Conservation (phyloP, 1,140 invertebrate species). For the Drosophila saltans region DNA sequence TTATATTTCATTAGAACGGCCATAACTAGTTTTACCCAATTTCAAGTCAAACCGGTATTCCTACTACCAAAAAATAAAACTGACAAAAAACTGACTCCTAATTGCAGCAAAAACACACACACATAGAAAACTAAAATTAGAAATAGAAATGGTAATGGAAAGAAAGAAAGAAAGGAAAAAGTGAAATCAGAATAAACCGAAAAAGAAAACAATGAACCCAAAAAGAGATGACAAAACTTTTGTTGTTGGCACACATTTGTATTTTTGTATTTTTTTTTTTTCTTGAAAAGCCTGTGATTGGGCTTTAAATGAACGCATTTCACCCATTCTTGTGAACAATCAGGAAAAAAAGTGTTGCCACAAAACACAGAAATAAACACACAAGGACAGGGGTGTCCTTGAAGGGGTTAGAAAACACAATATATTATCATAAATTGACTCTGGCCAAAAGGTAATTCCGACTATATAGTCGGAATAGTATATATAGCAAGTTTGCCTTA, state of each 20-base stretch:
- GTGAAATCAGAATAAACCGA: conserved; percentile 36
- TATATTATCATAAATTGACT: neutral
- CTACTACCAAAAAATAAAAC: conserved; percentile 39
- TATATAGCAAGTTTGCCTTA: no score
- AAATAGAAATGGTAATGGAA: conserved; percentile 13
- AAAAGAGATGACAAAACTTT: conserved; percentile 37
- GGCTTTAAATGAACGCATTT: conserved; percentile 6
- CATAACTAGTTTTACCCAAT: conserved; percentile 43
- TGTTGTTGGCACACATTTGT: conserved; percentile 74
- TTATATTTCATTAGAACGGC: conserved; percentile 68
- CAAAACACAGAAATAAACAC: neutral
- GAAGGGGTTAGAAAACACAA: neutral
- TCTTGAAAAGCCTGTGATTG: conserved; percentile 38
- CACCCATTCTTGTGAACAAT: neutral
- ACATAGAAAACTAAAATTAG: no score
- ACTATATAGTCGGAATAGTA: no score
- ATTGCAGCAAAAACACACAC: conserved; percentile 39
- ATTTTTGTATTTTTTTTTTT: no score
- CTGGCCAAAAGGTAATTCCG: no score
- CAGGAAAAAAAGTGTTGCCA: neutral
- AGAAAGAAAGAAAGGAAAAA: conserved; percentile 21
- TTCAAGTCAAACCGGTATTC: conserved; percentile 34
- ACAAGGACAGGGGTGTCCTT: neutral
- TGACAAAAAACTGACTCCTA: conserved; percentile 26
- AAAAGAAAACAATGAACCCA: conserved; percentile 25